phyloP scores from a whole-genome alignment of 2,888 invertebrate genomes.

The Beris chalybata region DNA sequence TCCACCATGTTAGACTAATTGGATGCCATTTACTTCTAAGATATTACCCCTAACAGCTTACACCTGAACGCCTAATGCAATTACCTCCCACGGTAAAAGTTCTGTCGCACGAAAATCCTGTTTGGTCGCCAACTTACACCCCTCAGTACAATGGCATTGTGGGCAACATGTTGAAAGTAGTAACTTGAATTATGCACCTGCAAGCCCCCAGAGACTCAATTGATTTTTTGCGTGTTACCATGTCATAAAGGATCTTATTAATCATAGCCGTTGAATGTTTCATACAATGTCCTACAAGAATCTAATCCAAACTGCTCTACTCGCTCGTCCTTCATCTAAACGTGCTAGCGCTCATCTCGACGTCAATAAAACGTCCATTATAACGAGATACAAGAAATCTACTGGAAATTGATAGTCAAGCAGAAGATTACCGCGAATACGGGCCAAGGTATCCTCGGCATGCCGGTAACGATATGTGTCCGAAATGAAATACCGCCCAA shows the following conservation, averaged over 20 bases:
- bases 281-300: background rate
- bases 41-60: constrained; percentile 27
- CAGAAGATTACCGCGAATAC: too few species aligned
- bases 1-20: constrained; percentile 12
- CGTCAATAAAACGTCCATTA: too few species aligned
- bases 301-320: too few species aligned
- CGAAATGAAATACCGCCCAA: too few species aligned
- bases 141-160: background rate
- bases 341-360: too few species aligned
- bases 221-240: constrained; percentile 25
- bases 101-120: constrained; percentile 17
- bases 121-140: background rate
- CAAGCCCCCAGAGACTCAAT: constrained; percentile 8
- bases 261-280: constrained; percentile 17
- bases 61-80: constrained; percentile 27
- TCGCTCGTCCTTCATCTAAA: too few species aligned
- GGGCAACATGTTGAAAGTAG: constrained; percentile 5
- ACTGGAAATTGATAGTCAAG: too few species aligned
- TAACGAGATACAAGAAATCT: too few species aligned
- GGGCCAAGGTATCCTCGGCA: too few species aligned
- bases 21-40: constrained; percentile 25
- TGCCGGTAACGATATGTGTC: too few species aligned
- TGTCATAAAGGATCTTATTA: constrained; percentile 18
- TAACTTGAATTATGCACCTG: constrained; percentile 17
- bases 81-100: constrained; percentile 6